Evolutionary conservation across 2,888 invertebrate genomes (phyloP).

Genomic region (Fragum whitleyi): DNA sequence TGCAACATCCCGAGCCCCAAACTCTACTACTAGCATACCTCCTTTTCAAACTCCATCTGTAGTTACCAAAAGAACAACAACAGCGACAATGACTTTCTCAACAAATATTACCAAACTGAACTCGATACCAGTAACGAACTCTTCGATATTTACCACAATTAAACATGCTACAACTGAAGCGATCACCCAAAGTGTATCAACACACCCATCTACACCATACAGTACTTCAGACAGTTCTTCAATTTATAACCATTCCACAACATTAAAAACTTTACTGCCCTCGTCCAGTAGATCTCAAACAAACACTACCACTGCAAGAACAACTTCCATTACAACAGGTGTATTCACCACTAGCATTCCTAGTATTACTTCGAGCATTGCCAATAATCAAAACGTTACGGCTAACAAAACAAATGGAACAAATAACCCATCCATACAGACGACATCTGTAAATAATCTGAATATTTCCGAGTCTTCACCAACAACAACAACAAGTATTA

Average conservation of each 20-base stretch:
- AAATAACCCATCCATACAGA: no score
- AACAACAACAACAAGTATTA: no score
- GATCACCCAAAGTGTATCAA: background rate
- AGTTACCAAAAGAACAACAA: background rate
- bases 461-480: no score
- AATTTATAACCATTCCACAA: background rate
- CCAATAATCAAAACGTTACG: no score
- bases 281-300: no score
- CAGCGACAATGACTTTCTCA: slow-evolving; percentile 3
- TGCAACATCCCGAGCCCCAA: background rate
- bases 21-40: background rate
- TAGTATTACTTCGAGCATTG: no score
- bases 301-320: no score
- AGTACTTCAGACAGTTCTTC: background rate
- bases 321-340: no score
- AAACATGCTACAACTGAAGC: background rate
- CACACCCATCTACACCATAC: background rate
- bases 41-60: background rate
- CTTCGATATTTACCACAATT: background rate
- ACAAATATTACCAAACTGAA: background rate
- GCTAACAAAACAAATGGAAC: no score
- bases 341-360: no score
- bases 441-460: no score
- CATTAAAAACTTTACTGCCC: background rate
- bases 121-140: background rate